Percentiles rank a stretch among this genome's conserved stretches.
phyloP scores from a whole-genome alignment of 2,888 invertebrate genomes.

The Lasius fuliginosus region DNA sequence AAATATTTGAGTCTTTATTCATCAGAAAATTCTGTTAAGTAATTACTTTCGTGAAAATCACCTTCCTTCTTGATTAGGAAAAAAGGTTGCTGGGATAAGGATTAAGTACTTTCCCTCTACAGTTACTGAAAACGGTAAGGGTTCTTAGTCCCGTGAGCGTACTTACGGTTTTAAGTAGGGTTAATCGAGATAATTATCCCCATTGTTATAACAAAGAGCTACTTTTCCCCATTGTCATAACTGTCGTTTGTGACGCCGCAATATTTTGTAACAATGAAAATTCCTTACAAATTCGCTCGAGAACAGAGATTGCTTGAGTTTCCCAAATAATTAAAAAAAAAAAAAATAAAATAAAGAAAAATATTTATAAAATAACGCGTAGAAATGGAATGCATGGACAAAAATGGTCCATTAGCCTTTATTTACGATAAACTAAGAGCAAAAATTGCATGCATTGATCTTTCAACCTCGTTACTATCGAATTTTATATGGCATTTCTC shows the following conservation, averaged over 20 bases:
- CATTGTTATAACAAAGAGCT: slow-evolving; percentile 42
- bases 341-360: not conserved
- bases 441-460: too few species aligned
- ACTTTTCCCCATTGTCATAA: slow-evolving; percentile 23
- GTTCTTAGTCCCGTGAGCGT: slow-evolving; percentile 41
- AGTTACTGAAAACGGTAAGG: slow-evolving; percentile 44
- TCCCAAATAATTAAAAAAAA: not conserved
- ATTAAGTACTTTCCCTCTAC: slow-evolving; percentile 42
- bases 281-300: not conserved
- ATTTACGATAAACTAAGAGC: not conserved
- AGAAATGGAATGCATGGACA: not conserved
- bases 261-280: slow-evolving; percentile 12
- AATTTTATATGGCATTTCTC: too few species aligned
- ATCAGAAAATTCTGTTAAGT: slow-evolving; percentile 46
- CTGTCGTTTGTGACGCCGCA: slow-evolving; percentile 17
- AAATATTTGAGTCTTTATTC: slow-evolving; percentile 29
- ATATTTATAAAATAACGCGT: not conserved
- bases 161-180: slow-evolving; percentile 45
- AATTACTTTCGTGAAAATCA: slow-evolving; percentile 50
- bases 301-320: not conserved
- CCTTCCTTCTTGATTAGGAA: slow-evolving; percentile 44
- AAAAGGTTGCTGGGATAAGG: slow-evolving; percentile 43
- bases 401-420: not conserved
- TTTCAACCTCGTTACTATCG: too few species aligned
- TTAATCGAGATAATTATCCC: slow-evolving; percentile 50